Evolutionary conservation across 2,888 invertebrate species (phyloP), one percentile per base, ranked within the genome.

Genomic region (Melipona bicolor): DNA sequence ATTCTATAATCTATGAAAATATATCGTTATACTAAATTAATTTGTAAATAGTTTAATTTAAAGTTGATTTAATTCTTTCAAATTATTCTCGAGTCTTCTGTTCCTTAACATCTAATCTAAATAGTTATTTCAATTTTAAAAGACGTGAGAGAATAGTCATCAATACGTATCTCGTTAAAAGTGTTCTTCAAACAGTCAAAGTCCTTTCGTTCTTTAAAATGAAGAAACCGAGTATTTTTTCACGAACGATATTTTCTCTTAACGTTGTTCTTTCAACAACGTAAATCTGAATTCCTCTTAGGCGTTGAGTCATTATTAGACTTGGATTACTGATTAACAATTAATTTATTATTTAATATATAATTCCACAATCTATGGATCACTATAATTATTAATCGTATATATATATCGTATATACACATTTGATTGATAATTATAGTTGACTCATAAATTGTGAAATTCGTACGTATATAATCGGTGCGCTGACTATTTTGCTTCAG

Each of bases 221-320:
- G 24, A 50, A 3, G 6, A 36, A 72, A 24, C 43, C n/a, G 50
- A 9, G 2, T 68, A 6, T 13, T 43, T n/a, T 43, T n/a, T 36
- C 27, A 15, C 6, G 50, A 67, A 79, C 36, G 24, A 79, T 36
- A 73, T 76, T 64, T 69, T 73, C 43, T 49, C 27, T 27, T 61
- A 50, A 49, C 19, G 56, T 74, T 21, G 59, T 73, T 73, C 65
- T 50, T 11, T n/a, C 75, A 67, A 78, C 69, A 65, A 78, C 76
- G 76, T 86, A 76, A 80, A 80, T 87, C 52, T 68, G 71, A 77
- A 84, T 80, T 87, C 67, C 56, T 21, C 64, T 32, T 70, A 59
- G 62, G 68, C 15, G 9, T 43, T 0, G 36, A 43, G 9, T 43
- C 43, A 43, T 59, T 15, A 2, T n/a, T n/a, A 15, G 0, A 59